Base-by-base conservation (phyloP, 2,113 vertebrate species). In the Phyllostomus discolor region DNA sequence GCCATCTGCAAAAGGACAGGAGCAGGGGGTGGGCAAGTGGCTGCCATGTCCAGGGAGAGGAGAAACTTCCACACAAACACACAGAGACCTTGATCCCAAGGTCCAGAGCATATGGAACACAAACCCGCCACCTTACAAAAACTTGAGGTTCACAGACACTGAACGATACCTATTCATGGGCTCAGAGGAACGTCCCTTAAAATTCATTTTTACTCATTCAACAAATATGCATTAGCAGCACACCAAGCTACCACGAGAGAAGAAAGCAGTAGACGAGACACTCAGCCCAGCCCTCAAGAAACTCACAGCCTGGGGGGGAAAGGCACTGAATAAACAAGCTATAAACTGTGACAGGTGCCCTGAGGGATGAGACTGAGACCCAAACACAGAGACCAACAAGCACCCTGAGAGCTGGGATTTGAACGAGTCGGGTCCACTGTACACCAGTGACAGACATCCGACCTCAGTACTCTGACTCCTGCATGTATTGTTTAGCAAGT, bases 131-230 rank as follows among this genome's bases (percentile, higher is more conserved):
- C 5, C 19, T 81, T 35, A 85, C 50, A 85, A 43, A 57, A 69
- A 70, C 62, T 48, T 10, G 26, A 41, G 46, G 26, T 7, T 10
- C 11, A 43, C 38, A 33, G 48, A 72, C 28, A 59, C 19, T n/a
- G 41, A 79, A 22, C 26, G 64, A 38, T 11, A 62, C 43, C 7
- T 64, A 72, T 70, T n/a, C n/a, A 31, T 4, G 8, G n/a, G 31
- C 64, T 86, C n/a, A 48, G 26, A 57, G 31, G 88, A 62, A 31
- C 15, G 7, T n/a, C 85, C 20, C 48, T 6, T 48, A 35, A n/a
- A 69, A 76, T 95, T 48, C 64, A 88, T 81, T 88, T 81, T 90
- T 93, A 84, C 12, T 15, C 87, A 57, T 75, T 91, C 80, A 52
- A 80, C n/a, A 75, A 38, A 81, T 43, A 59, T 8, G 20, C 28